Conservation (phyloP, 2,888 invertebrate species). For the Mesopsocus fuscifrons region DNA sequence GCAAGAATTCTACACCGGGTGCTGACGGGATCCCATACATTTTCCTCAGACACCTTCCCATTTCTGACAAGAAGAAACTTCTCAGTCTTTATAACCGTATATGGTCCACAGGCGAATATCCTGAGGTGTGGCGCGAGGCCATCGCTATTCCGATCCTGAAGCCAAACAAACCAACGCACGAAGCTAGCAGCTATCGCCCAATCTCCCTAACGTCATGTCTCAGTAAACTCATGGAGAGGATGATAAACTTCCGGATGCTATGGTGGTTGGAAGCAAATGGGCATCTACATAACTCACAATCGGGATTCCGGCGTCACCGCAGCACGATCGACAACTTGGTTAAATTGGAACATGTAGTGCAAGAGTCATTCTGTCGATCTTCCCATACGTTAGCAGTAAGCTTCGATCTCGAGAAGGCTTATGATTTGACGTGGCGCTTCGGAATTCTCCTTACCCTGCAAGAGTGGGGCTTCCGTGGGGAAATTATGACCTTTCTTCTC, state of each 20-base stretch:
- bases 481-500: background rate
- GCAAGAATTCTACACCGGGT: background rate
- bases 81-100: background rate
- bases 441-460: slow-evolving; percentile 3
- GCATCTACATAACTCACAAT: background rate
- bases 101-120: background rate
- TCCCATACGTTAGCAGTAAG: background rate
- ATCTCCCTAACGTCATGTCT: background rate
- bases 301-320: background rate
- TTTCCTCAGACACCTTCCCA: background rate
- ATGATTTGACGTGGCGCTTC: background rate
- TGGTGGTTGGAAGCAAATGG: background rate
- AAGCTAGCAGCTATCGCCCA: background rate
- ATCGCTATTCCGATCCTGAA: background rate
- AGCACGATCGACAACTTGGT: background rate
- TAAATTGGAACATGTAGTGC: background rate
- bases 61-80: background rate
- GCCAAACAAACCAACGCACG: background rate
- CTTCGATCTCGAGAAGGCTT: background rate
- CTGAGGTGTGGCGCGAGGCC: background rate
- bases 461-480: background rate
- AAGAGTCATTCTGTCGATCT: background rate
- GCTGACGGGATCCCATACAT: background rate
- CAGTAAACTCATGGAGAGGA: background rate
- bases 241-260: background rate